A percentile compares a stretch with the other conserved stretches of the same genome.
phyloP scores from a whole-genome alignment of 2,888 invertebrate genomes.

The Girardia tigrina region DNA sequence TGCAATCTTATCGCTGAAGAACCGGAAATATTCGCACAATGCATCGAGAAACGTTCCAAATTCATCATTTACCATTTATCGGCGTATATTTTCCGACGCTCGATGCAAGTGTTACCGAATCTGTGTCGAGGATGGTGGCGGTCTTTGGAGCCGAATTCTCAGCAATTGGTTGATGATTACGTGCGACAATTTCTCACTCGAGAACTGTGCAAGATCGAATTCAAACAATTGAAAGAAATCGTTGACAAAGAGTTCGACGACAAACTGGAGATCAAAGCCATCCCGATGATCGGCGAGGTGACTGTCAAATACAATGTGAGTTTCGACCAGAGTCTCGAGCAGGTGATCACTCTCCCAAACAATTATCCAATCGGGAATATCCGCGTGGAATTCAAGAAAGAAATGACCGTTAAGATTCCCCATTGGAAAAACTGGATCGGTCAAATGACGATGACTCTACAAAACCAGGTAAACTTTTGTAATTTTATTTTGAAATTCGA shows the following conservation, averaged over 20 bases:
- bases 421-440: conserved; percentile 65
- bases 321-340: conserved; percentile 57
- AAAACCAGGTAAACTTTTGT: conserved; percentile 72
- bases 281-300: neutral
- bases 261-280: neutral
- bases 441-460: conserved; percentile 69
- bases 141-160: neutral
- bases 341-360: conserved; percentile 63
- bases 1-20: conserved; percentile 2
- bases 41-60: conserved; percentile 13
- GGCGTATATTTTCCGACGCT: neutral
- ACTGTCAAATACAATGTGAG: conserved; percentile 27
- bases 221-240: neutral
- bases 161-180: neutral
- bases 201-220: neutral
- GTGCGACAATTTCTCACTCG: neutral
- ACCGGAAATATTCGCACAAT: neutral
- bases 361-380: conserved; percentile 73
- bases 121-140: neutral
- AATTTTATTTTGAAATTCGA: no score
- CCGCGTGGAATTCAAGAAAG: conserved; percentile 56
- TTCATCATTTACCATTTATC: conserved; percentile 10
- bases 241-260: conserved; percentile 13
- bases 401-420: conserved; percentile 59
- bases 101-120: neutral